These are phyloP conservation scores for Harlomillsia oculata DNA, from an alignment of 1,140 invertebrate species.

Conservation along the genomic window DNA sequence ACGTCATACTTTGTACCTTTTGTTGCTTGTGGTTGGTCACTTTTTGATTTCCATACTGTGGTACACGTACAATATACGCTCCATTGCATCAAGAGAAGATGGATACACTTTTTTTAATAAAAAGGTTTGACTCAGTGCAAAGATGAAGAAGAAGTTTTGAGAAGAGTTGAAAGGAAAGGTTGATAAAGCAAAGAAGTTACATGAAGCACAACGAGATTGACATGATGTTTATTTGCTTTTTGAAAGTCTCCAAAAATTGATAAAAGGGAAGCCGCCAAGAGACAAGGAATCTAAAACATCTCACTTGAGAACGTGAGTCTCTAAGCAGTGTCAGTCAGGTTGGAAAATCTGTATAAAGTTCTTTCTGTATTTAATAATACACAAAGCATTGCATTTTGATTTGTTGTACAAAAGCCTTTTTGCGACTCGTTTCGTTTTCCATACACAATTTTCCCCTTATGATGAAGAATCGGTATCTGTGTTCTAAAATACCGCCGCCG, in stretches of 20 bases:
- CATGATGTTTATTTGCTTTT: conserved; percentile 32
- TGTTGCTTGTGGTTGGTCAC: conserved; percentile 15
- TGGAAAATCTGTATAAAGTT: not conserved
- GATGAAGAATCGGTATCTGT: no score
- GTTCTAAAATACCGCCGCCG: no score
- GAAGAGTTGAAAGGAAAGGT: not conserved
- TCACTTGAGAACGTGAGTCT: no score
- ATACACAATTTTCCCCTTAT: no score
- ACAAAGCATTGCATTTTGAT: no score
- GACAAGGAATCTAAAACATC: conserved; percentile 10
- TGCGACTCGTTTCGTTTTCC: no score
- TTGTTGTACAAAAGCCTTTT: no score
- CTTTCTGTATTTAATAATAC: no score
- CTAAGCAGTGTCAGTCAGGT: not conserved
- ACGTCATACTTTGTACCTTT: conserved; percentile 29
- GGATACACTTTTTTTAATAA: not conserved
- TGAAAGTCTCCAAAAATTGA: conserved; percentile 22
- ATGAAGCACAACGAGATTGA: conserved; percentile 23
- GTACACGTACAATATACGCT: no score
- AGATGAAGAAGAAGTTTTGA: not conserved
- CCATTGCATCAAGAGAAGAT: no score
- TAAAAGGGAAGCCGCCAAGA: conserved; percentile 20
- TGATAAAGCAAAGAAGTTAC: conserved; percentile 3
- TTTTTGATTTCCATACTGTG: conserved; percentile 15
- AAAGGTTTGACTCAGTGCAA: not conserved